These are phyloP conservation scores for Rhagophthalmus giganteus DNA, from an alignment of 2,888 invertebrate species.

Conservation along the genomic window DNA sequence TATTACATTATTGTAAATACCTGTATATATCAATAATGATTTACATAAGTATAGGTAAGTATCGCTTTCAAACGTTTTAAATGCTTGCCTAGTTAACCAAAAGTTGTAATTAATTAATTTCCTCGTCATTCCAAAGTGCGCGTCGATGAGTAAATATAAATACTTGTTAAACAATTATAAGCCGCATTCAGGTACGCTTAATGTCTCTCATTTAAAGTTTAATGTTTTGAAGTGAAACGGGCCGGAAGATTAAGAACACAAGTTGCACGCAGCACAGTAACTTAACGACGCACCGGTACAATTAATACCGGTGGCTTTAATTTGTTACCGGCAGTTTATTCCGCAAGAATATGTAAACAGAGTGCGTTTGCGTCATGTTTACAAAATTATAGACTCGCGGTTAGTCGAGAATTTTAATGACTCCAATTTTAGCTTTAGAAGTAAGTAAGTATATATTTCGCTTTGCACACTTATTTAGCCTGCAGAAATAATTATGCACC, in stretches of 20 bases:
- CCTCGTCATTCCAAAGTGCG: too few species aligned
- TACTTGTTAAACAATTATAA: constrained; percentile 23
- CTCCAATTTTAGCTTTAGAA: constrained; percentile 41
- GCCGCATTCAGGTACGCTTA: constrained; percentile 34
- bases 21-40: too few species aligned
- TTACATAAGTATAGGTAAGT: too few species aligned
- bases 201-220: constrained; percentile 38
- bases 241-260: constrained; percentile 40
- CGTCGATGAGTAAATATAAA: constrained; percentile 15
- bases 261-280: constrained; percentile 35
- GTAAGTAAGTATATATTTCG: constrained; percentile 16
- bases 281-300: constrained; percentile 42
- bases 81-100: too few species aligned
- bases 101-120: too few species aligned
- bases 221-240: constrained; percentile 39
- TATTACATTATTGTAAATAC: too few species aligned
- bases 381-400: constrained; percentile 46
- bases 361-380: constrained; percentile 44
- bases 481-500: neutral
- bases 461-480: too few species aligned
- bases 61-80: too few species aligned
- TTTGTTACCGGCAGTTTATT: constrained; percentile 49
- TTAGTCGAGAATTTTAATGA: constrained; percentile 44
- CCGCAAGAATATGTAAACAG: constrained; percentile 49
- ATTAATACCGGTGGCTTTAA: constrained; percentile 49